Conservation (phyloP, 2,113 vertebrate genomes). For the Tragelaphus imberbis region DNA sequence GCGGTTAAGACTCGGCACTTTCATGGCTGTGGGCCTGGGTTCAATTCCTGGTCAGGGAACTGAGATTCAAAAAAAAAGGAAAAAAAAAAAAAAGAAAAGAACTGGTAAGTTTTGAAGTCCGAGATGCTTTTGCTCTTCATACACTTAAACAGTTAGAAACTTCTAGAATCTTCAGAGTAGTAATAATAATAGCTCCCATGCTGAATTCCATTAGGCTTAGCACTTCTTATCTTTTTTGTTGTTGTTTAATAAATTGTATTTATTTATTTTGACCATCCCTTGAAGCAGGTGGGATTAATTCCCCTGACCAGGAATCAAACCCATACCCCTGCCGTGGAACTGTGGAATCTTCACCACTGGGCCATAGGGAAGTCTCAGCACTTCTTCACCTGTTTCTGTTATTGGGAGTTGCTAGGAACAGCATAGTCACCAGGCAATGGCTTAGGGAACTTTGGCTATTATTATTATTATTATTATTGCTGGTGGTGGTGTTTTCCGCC, state of each 20-base stretch:
- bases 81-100: neutral
- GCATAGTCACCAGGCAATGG: neutral
- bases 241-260: neutral
- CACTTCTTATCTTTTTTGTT: neutral
- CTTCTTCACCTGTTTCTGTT: neutral
- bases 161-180: neutral
- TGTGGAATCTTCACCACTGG: neutral
- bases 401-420: neutral
- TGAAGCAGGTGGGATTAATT: neutral
- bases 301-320: neutral
- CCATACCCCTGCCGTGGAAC: neutral
- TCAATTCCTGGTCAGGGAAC: neutral
- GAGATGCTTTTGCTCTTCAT: neutral
- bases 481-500: rapidly evolving
- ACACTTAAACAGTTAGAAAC: neutral
- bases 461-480: neutral
- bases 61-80: neutral
- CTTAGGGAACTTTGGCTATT: neutral
- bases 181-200: neutral
- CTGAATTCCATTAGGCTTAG: neutral
- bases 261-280: neutral
- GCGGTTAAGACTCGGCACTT: neutral
- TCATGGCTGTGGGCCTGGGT: neutral
- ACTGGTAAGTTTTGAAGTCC: neutral
- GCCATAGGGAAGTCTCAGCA: neutral